Conservation (phyloP, 92 coral and sea anemone genomes). For the Montipora capitata region DNA sequence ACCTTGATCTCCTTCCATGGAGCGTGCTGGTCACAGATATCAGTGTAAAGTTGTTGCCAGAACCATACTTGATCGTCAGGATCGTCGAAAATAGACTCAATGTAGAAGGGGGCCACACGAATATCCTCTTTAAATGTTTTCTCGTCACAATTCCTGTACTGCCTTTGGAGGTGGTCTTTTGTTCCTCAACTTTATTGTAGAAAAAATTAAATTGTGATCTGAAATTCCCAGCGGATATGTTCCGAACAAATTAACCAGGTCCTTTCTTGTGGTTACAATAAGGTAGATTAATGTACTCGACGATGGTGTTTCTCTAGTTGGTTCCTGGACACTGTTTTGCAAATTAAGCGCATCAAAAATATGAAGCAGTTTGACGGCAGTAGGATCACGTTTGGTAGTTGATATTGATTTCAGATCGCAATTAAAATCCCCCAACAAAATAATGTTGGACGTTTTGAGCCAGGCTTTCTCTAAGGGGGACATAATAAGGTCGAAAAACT, state of each 20-base stretch:
- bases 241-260: slow-evolving; percentile 17
- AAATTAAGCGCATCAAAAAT: not conserved
- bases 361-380: not conserved
- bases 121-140: not conserved
- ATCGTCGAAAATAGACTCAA: slow-evolving; percentile 14
- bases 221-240: slow-evolving; percentile 9
- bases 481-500: not conserved
- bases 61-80: slow-evolving; percentile 19
- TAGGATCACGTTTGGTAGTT: not conserved
- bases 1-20: slow-evolving; percentile 40
- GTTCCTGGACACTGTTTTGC: slow-evolving; percentile 12
- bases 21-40: slow-evolving; percentile 21
- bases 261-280: slow-evolving; percentile 10
- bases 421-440: not conserved
- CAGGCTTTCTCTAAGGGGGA: not conserved
- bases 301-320: slow-evolving; percentile 11
- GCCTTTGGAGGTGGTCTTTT: not conserved
- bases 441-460: slow-evolving; percentile 1
- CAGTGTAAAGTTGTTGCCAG: not conserved
- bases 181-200: no score
- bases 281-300: slow-evolving; percentile 2
- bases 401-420: not conserved
- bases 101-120: slow-evolving; percentile 10
- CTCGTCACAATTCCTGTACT: not conserved
- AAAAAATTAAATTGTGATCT: no score